Conservation (phyloP, 2,888 invertebrate genomes). For the Arge pagana region DNA sequence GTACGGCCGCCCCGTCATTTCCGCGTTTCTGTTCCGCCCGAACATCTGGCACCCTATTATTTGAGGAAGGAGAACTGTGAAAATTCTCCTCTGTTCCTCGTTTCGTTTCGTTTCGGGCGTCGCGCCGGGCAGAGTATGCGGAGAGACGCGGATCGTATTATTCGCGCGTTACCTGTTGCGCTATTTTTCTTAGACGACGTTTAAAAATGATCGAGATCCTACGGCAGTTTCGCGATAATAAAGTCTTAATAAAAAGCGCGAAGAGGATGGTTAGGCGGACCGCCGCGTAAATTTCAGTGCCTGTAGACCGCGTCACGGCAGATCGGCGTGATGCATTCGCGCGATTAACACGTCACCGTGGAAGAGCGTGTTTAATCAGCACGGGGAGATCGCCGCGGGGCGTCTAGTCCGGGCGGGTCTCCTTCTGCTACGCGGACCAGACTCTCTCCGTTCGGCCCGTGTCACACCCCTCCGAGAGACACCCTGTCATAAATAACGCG, state of each 20-base stretch:
- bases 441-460: conserved; percentile 22
- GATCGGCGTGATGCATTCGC: conserved; percentile 46
- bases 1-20: too few relatives aligned
- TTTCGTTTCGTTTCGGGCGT: too few relatives aligned
- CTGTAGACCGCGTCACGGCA: conserved; percentile 16
- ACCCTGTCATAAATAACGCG: conserved; percentile 49
- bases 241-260: conserved; percentile 22
- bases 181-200: too few relatives aligned
- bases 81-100: too few relatives aligned
- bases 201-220: conserved; percentile 19
- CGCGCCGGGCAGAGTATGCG: too few relatives aligned
- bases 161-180: too few relatives aligned
- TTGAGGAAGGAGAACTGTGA: too few relatives aligned
- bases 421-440: too few relatives aligned
- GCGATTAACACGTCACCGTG: conserved; percentile 52
- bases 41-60: too few relatives aligned
- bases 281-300: conserved; percentile 18
- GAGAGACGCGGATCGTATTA: too few relatives aligned
- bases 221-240: conserved; percentile 13
- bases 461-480: conserved; percentile 34
- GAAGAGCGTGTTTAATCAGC: conserved; percentile 53
- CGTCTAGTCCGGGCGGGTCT: conserved; percentile 43
- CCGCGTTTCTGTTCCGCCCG: too few relatives aligned
- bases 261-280: conserved; percentile 28
- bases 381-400: conserved; percentile 49